phyloP scores from a whole-genome alignment of 2,888 invertebrate species.

The Celastrina argiolus region DNA sequence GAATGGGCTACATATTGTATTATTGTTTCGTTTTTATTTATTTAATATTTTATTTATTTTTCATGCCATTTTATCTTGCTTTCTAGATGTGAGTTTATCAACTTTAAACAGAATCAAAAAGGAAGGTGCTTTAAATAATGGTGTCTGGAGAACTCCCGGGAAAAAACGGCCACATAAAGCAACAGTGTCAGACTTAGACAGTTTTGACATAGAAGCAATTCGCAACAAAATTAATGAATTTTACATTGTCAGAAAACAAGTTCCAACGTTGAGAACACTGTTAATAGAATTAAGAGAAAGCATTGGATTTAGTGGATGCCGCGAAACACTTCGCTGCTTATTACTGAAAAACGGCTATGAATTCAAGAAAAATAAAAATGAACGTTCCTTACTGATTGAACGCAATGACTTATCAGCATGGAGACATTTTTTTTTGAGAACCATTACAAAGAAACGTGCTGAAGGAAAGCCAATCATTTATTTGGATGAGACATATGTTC shows the following conservation, averaged over 20 bases:
- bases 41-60: too few relatives aligned
- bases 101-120: not conserved
- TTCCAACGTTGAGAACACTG: constrained; percentile 23
- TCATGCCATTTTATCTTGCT: too few relatives aligned
- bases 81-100: not conserved
- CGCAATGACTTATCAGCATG: constrained; percentile 35
- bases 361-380: constrained; percentile 33
- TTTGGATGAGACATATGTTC: constrained; percentile 36
- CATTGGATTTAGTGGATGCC: constrained; percentile 24
- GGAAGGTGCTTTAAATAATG: not conserved
- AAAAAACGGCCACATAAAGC: not conserved
- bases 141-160: not conserved
- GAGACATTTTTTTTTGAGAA: constrained; percentile 34
- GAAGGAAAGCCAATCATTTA: constrained; percentile 34
- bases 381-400: constrained; percentile 35
- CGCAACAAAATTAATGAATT: constrained; percentile 30
- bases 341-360: constrained; percentile 20
- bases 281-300: not conserved
- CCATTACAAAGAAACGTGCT: constrained; percentile 28
- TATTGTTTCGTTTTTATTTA: too few relatives aligned
- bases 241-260: constrained; percentile 28
- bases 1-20: too few relatives aligned
- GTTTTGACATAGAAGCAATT: constrained; percentile 27
- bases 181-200: not conserved
- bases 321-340: not conserved